Conservation (phyloP, 2,797 vertebrate species). For the Clamator glandarius region DNA sequence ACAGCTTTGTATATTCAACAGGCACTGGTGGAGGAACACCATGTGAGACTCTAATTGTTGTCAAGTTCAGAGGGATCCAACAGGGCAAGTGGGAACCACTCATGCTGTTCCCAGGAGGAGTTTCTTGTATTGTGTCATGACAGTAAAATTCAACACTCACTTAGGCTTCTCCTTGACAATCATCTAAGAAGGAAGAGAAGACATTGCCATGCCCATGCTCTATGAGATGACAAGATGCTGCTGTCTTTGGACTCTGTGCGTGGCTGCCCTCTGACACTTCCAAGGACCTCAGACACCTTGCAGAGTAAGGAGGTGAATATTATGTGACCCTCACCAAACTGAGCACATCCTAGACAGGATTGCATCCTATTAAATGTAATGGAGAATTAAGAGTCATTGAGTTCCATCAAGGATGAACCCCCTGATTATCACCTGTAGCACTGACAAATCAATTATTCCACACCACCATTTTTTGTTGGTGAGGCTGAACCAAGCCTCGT, state of each 20-base stretch:
- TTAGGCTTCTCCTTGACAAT: conserved; percentile 70
- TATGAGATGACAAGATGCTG: background rate
- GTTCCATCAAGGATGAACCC: background rate
- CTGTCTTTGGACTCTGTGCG: background rate
- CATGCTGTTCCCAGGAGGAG: conserved; percentile 80
- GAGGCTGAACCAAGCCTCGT: background rate
- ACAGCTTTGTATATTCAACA: fast-evolving
- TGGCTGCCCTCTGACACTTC: background rate
- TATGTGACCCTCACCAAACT: background rate
- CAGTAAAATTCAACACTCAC: conserved; percentile 78
- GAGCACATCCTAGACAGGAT: background rate
- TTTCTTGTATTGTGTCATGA: conserved; percentile 80
- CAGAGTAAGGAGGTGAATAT: background rate
- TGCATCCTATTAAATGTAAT: background rate
- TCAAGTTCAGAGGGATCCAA: background rate
- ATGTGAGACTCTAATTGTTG: background rate
- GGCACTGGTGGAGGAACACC: background rate
- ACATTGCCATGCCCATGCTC: fast-evolving
- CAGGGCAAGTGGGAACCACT: background rate
- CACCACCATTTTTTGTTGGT: background rate
- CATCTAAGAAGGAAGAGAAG: conserved; percentile 32
- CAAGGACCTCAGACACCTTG: background rate
- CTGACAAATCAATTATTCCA: background rate
- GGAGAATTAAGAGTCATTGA: background rate
- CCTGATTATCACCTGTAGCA: background rate